Evolutionary conservation across 2,888 invertebrate genomes (phyloP).

Genomic region (Lacanobia wlatinum): DNA sequence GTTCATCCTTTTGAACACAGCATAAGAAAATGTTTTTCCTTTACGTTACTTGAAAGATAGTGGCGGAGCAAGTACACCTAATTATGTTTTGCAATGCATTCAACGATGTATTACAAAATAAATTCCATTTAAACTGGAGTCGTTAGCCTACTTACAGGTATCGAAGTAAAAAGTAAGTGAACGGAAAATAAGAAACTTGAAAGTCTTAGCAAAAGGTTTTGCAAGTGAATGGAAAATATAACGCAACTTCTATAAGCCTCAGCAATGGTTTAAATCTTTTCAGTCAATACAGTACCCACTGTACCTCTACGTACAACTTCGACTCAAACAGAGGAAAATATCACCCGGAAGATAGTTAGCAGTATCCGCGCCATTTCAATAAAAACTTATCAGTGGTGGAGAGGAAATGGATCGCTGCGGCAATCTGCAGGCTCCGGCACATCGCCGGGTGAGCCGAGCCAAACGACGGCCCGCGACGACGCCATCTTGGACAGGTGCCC

Average conservation of each 20-base stretch:
- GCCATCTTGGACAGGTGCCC: conserved; percentile 50
- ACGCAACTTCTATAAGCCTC: not conserved
- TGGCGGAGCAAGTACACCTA: not conserved
- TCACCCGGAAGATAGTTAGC: conserved; percentile 29
- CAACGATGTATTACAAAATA: not conserved
- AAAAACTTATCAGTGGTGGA: conserved; percentile 37
- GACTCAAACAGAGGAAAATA: conserved; percentile 9
- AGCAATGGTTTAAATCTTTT: not conserved
- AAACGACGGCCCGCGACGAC: conserved; percentile 41
- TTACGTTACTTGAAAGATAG: not conserved
- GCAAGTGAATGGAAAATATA: not conserved
- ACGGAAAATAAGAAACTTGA: not conserved
- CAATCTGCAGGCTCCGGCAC: conserved; percentile 24
- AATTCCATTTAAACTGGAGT: not conserved
- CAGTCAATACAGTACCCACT: not conserved
- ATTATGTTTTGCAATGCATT: not conserved
- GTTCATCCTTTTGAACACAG: not conserved
- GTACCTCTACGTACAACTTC: conserved; percentile 3
- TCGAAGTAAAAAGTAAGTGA: not conserved
- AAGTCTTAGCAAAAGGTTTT: not conserved
- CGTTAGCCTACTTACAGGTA: not conserved
- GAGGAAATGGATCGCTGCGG: conserved; percentile 45
- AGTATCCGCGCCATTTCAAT: conserved; percentile 46
- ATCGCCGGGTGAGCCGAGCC: conserved; percentile 29
- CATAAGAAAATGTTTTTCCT: not conserved